These are phyloP conservation scores for Aplodontia rufa DNA, from an alignment of 2,113 vertebrate genomes.

Conservation along the genomic window DNA sequence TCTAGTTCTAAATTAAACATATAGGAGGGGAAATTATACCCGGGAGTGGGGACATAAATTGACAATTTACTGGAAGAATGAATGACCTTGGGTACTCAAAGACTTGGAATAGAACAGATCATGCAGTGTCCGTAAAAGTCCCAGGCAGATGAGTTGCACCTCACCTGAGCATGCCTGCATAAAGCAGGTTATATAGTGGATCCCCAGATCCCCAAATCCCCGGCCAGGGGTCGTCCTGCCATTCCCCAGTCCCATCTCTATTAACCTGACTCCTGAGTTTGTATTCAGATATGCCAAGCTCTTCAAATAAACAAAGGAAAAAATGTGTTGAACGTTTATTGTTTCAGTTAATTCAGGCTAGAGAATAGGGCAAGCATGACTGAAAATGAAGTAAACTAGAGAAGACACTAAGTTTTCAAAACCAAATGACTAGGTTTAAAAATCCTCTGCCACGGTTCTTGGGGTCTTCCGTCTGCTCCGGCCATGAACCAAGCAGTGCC, in stretches of 20 bases:
- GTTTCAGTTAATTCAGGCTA: neutral
- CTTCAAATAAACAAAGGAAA: neutral
- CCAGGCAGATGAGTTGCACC: neutral
- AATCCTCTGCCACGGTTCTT: neutral
- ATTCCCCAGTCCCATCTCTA: neutral
- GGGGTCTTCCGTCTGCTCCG: neutral
- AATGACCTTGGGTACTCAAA: neutral
- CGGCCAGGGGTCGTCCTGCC: neutral
- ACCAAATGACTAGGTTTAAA: neutral
- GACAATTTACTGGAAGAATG: neutral
- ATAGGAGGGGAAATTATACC: neutral
- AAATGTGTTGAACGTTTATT: neutral
- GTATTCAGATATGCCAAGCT: neutral
- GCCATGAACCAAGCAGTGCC: neutral
- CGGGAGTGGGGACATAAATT: neutral
- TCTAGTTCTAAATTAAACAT: neutral
- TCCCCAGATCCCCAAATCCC: no score
- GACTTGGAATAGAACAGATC: neutral
- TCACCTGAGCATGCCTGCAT: neutral
- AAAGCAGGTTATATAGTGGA: no score
- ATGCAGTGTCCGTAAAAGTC: neutral
- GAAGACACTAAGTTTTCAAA: neutral
- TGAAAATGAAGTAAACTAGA: neutral
- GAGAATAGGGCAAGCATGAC: neutral
- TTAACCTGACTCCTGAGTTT: neutral